phyloP scores from a whole-genome alignment of 2,888 invertebrate genomes.

The Buathra laborator region DNA sequence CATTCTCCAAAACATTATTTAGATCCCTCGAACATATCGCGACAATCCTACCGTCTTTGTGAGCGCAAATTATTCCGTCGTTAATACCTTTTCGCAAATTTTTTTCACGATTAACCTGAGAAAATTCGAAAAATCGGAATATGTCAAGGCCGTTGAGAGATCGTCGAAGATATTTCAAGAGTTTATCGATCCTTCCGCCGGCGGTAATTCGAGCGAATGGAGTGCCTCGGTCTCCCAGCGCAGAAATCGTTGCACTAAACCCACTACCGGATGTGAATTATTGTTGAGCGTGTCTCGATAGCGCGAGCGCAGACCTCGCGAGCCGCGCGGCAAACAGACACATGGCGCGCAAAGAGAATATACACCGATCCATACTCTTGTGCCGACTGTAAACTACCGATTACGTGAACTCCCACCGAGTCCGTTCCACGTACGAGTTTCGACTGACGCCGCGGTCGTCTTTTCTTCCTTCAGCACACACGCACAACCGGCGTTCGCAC shows the following conservation, averaged over 20 bases:
- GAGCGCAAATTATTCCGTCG: not conserved
- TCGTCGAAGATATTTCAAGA: not conserved
- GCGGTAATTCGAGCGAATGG: constrained; percentile 21
- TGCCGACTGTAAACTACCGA: constrained; percentile 62
- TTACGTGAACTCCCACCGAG: constrained; percentile 56
- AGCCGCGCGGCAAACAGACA: constrained; percentile 1
- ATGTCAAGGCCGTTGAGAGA: not conserved
- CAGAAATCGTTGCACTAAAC: constrained; percentile 38
- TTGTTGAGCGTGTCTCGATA: constrained; percentile 39
- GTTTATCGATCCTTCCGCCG: not conserved
- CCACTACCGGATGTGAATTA: constrained; percentile 49
- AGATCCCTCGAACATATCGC: not conserved
- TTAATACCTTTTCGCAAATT: not conserved
- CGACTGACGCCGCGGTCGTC: constrained; percentile 74
- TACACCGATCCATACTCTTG: constrained; percentile 47
- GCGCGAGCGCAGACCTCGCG: constrained; percentile 3
- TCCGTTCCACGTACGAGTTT: constrained; percentile 77
- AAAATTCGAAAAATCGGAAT: not conserved
- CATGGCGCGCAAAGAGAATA: constrained; percentile 4
- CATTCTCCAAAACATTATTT: not conserved
- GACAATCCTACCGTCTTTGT: not conserved
- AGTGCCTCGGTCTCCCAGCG: not conserved
- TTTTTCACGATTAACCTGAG: not conserved
- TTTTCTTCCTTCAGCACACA: not conserved
- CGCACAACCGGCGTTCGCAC: not conserved